Conservation (phyloP, 2,888 invertebrate genomes). For the Synergus gifuensis region DNA sequence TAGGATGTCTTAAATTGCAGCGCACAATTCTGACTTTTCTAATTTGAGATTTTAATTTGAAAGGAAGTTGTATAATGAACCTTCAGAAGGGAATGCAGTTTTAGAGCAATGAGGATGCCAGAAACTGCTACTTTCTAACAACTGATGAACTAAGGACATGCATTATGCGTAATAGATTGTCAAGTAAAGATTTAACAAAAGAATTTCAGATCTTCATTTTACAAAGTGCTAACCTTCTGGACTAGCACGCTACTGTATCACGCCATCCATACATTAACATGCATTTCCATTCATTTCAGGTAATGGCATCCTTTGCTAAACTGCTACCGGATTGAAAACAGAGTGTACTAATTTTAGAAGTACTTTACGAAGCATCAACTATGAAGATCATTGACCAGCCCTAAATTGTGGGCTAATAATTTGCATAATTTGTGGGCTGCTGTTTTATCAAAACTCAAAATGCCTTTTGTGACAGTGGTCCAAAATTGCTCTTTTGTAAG, state of each 20-base stretch:
- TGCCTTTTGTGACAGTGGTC: no score
- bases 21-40: not conserved
- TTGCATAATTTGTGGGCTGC: not conserved
- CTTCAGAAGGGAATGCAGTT: not conserved
- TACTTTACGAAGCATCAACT: not conserved
- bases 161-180: conserved; percentile 3
- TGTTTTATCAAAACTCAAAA: no score
- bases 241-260: conserved; percentile 32
- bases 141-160: not conserved
- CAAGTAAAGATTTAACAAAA: conserved; percentile 3
- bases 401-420: not conserved
- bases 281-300: conserved; percentile 20
- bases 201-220: not conserved
- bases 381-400: not conserved
- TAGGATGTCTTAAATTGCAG: not conserved
- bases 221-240: conserved; percentile 13
- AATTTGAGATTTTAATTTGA: not conserved
- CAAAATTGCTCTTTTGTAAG: no score
- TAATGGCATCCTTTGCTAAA: conserved; percentile 8
- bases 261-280: conserved; percentile 26
- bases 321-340: conserved; percentile 1
- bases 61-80: not conserved
- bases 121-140: not conserved
- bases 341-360: conserved; percentile 6
- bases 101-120: not conserved